Base-by-base conservation (phyloP, 2,888 invertebrate genomes). In the Entomobrya proxima region DNA sequence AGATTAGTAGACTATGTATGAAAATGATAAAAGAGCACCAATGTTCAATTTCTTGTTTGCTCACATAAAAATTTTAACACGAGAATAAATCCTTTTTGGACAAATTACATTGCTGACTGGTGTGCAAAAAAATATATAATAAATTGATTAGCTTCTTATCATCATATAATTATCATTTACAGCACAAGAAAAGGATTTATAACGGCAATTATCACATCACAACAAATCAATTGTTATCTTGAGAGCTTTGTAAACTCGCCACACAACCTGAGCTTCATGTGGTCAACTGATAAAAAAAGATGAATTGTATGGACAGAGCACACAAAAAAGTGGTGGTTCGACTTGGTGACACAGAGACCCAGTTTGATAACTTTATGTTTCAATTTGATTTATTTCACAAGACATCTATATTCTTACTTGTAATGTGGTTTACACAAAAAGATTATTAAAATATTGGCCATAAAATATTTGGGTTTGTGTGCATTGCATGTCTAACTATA, bases 271-370 rank as follows among this genome's bases (percentile, higher is more conserved):
- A n/a, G n/a, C n/a, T n/a, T n/a, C n/a, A n/a, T 37, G 27, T 50
- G 18, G n/a, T 0, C 7, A 74, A 9, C 35, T 74, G 74, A 74
- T 74, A 50, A 58, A 58, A 74, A 74, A 50, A 47, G 72, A 74
- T 74, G 74, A 74, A 74, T 74, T 67, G 40, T 37, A n/a, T n/a
- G n/a, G n/a, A n/a, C n/a, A n/a, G n/a, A n/a, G n/a, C n/a, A n/a
- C n/a, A n/a, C n/a, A n/a, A n/a, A n/a, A n/a, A n/a, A n/a, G 44
- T 67, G 37, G 9, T 21, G 3, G 67, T 4, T 37, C 21, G 37
- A n/a, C 37, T 4, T 32, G 72, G 47, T 83, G 76, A 76, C 82
- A 83, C 61, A 64, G 18, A 83, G 75, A 83, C 82, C 82, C 52
- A 83, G 37, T 74, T 83, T 76, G 82, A 83, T 83, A 82, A 81